Base-by-base conservation (phyloP, 1,140 invertebrate genomes). In the Trichonephila clavata region DNA sequence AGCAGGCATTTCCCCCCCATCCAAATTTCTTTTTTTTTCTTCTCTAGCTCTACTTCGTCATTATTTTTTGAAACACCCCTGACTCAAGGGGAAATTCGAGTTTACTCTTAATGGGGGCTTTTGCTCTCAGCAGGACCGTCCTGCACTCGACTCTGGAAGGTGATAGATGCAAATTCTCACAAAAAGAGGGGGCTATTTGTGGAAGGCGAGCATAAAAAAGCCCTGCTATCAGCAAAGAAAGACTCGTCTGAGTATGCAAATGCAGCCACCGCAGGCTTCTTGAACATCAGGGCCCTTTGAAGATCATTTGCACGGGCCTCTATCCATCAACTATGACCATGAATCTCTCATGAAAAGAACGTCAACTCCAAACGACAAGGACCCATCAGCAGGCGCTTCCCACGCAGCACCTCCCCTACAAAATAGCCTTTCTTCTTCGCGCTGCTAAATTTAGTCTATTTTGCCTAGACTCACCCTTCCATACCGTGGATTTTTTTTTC, bases 131-230 rank as follows among this genome's bases (percentile, higher is more conserved):
- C 92, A 93, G 92, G 92, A 93, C 92, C 60, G 92, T 93, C 92
- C 92, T 88, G 92, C 86, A 24, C 16, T 39, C 39, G 91, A 92
- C 91, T 92, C 60, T 57, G 10, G 14, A 10, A n/a, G 59, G 92
- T 93, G 92, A 93, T 93, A 93, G 92, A 93, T 93, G 92, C 92
- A 93, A 88, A 93, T 93, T 63, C 86, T 86, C 92, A 93, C 92
- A 93, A 93, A 93, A 93, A 93, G 84, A 61, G 68, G 83, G 86
- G 10, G 83, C 91, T 93, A 93, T 93, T 93, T 93, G 91, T 32
- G 81, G 90, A 43, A 65, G 21, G 63, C 63, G 21, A 65, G 65
- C 65, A 68, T 27, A 68, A 68, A n/a, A 63, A 32, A 89, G 50
- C 43, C 50, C 21, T 24, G 57, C 27, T 61, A 86, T 39, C 18